Base-by-base conservation (phyloP, 1,140 invertebrate genomes). In the Drosophila santomea region DNA sequence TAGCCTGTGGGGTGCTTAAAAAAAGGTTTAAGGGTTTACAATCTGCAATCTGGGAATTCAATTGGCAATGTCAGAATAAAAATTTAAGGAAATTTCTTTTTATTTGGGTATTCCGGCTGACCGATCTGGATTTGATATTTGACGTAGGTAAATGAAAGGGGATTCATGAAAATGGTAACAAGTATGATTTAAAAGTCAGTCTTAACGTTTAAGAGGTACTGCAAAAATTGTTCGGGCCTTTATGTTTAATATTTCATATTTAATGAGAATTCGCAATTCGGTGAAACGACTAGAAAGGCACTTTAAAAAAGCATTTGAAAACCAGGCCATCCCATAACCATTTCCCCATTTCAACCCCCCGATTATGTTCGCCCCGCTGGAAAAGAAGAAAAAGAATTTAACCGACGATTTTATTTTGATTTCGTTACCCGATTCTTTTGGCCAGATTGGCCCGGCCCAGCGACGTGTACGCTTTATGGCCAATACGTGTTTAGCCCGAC, bases 381-480 rank as follows among this genome's bases (percentile, higher is more conserved):
- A 47, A 43, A 45, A 45, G 32, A 48, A 35, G 44, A 58, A 69
- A 57, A 69, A 10, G 36, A 71, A 57, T 71, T 71, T 71, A 71
- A 71, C 66, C 51, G 67, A 71, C 67, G 71, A 71, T 71, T 71
- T 71, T 71, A 71, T 71, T 71, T 71, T 71, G 67, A 69, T 58
- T 71, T 71, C 44, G 66, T 71, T 71, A 66, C 45, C 32, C 60
- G 45, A 68, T 52, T 66, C 64, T 32, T 48, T 71, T 50, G 67
- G 44, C 66, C 67, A 71, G 51, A 71, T 71, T 71, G 64, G 67
- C 51, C 67, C 36, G 14, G 50, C 48, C n/a, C 67, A 28, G 51
- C 64, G 66, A 63, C 68, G 59, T 76, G 79, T 86, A 77, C 75
- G 79, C 76, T 88, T 88, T 73, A 83, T 86, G 83, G 74, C 61